phyloP scores from a whole-genome alignment of 2,797 vertebrate species.

The Xyrichtys novacula region DNA sequence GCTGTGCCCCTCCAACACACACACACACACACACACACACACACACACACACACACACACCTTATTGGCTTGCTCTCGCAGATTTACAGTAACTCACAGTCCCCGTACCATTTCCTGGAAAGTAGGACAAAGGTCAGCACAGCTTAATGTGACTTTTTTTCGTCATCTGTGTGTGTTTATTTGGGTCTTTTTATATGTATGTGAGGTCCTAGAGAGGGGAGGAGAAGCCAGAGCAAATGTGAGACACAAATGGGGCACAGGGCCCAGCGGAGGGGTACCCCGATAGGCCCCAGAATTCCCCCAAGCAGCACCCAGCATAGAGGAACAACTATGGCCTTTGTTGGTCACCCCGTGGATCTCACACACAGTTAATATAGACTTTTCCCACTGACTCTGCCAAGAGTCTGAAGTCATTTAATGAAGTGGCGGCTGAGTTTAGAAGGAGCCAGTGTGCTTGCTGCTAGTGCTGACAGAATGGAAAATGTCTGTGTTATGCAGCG shows the following conservation, averaged over 20 bases:
- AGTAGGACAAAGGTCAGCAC: conserved; percentile 63
- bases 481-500: conserved; percentile 83
- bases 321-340: conserved; percentile 88
- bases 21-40: conserved; percentile 11
- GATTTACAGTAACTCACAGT: conserved; percentile 42
- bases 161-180: conserved; percentile 41
- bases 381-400: conserved; percentile 89
- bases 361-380: conserved; percentile 89
- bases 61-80: conserved; percentile 9
- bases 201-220: conserved; percentile 20
- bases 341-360: conserved; percentile 85
- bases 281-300: conserved; percentile 67
- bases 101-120: conserved; percentile 44
- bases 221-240: conserved; percentile 41
- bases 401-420: conserved; percentile 90
- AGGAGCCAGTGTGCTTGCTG: conserved; percentile 83
- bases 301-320: conserved; percentile 68
- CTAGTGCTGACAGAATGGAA: conserved; percentile 87
- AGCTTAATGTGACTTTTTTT: conserved; percentile 37
- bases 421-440: conserved; percentile 88
- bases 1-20: conserved; percentile 3
- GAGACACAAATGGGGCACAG: conserved; percentile 46
- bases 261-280: conserved; percentile 68
- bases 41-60: conserved; percentile 2
- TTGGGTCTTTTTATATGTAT: conserved; percentile 15